Conservation (phyloP, 2,888 invertebrate species). For the Tricholauxania praeusta region DNA sequence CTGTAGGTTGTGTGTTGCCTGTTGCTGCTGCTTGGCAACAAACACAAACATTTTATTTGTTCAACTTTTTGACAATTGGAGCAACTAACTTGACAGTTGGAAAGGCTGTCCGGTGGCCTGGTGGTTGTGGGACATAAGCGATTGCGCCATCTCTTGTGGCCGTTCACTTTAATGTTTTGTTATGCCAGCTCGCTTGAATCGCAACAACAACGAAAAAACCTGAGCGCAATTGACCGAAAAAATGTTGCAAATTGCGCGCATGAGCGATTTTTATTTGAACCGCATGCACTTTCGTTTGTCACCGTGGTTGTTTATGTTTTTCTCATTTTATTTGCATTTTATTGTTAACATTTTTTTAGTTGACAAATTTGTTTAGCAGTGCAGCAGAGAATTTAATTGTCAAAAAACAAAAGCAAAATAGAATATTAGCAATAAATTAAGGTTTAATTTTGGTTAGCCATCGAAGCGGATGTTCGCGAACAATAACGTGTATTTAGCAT, state of each 20-base stretch:
- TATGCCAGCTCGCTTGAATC: not conserved
- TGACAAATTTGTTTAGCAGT: too few relatives aligned
- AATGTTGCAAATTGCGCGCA: not conserved
- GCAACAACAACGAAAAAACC: too few relatives aligned
- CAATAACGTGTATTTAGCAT: too few relatives aligned
- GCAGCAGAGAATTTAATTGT: too few relatives aligned
- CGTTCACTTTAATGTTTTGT: conserved; percentile 22
- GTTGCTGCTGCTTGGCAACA: not conserved
- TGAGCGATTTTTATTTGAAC: not conserved
- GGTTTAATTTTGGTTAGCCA: conserved; percentile 10
- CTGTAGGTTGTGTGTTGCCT: too few relatives aligned
- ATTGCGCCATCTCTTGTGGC: conserved; percentile 23
- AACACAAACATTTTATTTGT: not conserved
- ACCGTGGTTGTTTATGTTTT: conserved; percentile 6
- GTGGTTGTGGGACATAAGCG: conserved; percentile 13
- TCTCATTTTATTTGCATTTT: not conserved
- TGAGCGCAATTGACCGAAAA: not conserved
- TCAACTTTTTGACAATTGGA: conserved; percentile 18
- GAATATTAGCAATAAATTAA: not conserved
- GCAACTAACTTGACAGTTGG: not conserved
- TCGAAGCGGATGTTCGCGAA: too few relatives aligned
- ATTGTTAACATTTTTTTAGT: conserved; percentile 31
- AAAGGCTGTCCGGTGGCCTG: not conserved
- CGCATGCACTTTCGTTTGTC: not conserved
- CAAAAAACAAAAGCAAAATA: not conserved